phyloP scores from a whole-genome alignment of 2,797 vertebrate species.

The Cheirogaleus major region DNA sequence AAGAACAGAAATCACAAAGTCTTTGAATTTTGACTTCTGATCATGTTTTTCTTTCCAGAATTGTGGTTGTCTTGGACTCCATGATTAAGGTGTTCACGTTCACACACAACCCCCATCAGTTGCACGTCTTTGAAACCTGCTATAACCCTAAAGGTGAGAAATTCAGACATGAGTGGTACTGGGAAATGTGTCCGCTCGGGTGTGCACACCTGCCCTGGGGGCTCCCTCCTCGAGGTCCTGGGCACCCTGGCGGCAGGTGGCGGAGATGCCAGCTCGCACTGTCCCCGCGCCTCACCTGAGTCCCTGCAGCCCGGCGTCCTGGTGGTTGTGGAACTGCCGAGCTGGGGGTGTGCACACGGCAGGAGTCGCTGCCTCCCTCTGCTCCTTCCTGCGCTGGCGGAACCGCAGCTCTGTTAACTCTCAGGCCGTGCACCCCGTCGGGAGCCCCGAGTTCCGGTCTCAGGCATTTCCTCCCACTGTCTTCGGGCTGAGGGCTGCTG shows the following conservation, averaged over 20 bases:
- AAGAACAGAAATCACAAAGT: neutral
- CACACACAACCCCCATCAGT: slow-evolving; percentile 98
- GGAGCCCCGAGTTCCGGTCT: neutral
- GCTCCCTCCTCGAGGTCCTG: neutral
- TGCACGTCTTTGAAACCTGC: slow-evolving; percentile 99
- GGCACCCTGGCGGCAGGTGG: neutral
- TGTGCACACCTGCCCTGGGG: neutral
- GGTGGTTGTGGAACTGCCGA: neutral
- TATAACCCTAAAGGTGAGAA: slow-evolving; percentile 97
- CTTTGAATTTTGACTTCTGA: neutral
- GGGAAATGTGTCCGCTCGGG: neutral
- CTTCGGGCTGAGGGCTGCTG: neutral
- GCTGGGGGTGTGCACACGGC: too few species aligned
- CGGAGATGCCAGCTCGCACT: neutral
- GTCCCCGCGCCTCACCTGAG: too few species aligned
- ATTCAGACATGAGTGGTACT: accelerated
- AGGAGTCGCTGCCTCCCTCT: neutral
- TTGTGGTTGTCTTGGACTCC: slow-evolving; percentile 98
- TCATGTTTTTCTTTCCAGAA: slow-evolving; percentile 87
- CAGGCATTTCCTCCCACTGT: neutral
- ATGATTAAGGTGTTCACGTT: slow-evolving; percentile 99
- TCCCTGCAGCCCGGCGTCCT: neutral
- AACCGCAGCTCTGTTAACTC: neutral
- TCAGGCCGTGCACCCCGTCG: too few species aligned
- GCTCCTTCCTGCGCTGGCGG: accelerated